A percentile compares a stretch with the other conserved stretches of the same genome.
Conservation (phyloP, 2,888 invertebrate genomes). For the Prionchulus punctatus region DNA sequence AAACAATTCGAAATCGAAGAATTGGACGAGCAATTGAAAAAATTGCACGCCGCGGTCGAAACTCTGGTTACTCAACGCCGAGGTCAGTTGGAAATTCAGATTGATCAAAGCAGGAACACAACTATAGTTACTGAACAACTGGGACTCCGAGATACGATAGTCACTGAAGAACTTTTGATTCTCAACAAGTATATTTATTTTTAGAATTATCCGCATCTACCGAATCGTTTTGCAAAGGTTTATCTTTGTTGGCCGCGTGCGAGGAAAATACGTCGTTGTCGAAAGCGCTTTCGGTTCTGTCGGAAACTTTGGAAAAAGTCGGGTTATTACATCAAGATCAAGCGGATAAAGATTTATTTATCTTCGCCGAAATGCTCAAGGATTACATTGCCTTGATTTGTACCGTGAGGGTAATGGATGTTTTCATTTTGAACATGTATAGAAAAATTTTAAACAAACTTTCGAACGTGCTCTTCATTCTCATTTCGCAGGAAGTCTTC, state of each 20-base stretch:
- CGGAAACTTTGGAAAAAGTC: constrained; percentile 66
- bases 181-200: constrained; percentile 8
- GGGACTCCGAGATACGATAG: neutral
- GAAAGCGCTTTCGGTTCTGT: constrained; percentile 68
- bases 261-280: constrained; percentile 83
- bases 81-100: constrained; percentile 23
- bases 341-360: constrained; percentile 80
- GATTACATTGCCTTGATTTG: constrained; percentile 81
- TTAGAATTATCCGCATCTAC: constrained; percentile 57
- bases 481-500: constrained; percentile 46
- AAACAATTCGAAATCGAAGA: constrained; percentile 76
- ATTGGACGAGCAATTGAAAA: constrained; percentile 68
- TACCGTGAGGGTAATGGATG: constrained; percentile 55
- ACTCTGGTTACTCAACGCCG: constrained; percentile 66
- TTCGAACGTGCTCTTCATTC: too few species aligned
- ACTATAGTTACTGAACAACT: neutral
- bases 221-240: constrained; percentile 65
- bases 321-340: constrained; percentile 75
- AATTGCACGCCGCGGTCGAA: constrained; percentile 69
- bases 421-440: neutral
- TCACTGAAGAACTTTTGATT: neutral
- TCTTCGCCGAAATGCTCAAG: constrained; percentile 79
- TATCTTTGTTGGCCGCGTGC: constrained; percentile 72
- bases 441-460: too few species aligned
- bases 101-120: neutral